Conservation (phyloP, 2,888 invertebrate genomes). For the Criorhina ranunculi region DNA sequence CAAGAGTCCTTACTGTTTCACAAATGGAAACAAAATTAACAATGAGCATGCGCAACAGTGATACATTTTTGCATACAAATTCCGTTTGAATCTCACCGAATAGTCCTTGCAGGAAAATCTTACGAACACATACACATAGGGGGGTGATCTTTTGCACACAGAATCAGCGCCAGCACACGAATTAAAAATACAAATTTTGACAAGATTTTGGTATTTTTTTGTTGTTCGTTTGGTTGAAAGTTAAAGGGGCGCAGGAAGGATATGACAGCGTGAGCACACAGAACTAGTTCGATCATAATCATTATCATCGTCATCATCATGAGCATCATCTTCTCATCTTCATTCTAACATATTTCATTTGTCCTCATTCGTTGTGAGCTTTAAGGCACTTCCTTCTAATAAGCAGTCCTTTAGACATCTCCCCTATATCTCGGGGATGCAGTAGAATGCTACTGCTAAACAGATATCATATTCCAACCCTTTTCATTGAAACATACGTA, state of each 20-base stretch:
- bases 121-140: slow-evolving; percentile 32
- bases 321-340: slow-evolving; percentile 21
- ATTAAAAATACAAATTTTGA: slow-evolving; percentile 66
- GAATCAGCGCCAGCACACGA: slow-evolving; percentile 47
- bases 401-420: slow-evolving; percentile 39
- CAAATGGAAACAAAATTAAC: slow-evolving; percentile 27
- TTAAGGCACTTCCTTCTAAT: slow-evolving; percentile 54
- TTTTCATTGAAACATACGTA: slow-evolving; percentile 32
- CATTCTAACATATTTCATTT: slow-evolving; percentile 22
- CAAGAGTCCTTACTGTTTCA: slow-evolving; percentile 28
- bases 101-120: slow-evolving; percentile 29
- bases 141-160: slow-evolving; percentile 59
- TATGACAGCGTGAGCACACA: slow-evolving; percentile 56
- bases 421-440: slow-evolving; percentile 16
- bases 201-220: slow-evolving; percentile 46
- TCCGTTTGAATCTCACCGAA: slow-evolving; percentile 27
- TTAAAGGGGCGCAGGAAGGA: slow-evolving; percentile 59
- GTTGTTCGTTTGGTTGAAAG: slow-evolving; percentile 38
- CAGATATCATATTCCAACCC: slow-evolving; percentile 75
- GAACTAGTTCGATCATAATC: slow-evolving; percentile 73
- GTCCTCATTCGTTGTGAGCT: slow-evolving; percentile 11
- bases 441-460: slow-evolving; percentile 46
- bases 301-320: slow-evolving; percentile 52
- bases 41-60: slow-evolving; percentile 29
- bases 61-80: slow-evolving; percentile 23